phyloP scores from a whole-genome alignment of 2,113 vertebrate species.

The Boulengeromyrus knoepffleri region DNA sequence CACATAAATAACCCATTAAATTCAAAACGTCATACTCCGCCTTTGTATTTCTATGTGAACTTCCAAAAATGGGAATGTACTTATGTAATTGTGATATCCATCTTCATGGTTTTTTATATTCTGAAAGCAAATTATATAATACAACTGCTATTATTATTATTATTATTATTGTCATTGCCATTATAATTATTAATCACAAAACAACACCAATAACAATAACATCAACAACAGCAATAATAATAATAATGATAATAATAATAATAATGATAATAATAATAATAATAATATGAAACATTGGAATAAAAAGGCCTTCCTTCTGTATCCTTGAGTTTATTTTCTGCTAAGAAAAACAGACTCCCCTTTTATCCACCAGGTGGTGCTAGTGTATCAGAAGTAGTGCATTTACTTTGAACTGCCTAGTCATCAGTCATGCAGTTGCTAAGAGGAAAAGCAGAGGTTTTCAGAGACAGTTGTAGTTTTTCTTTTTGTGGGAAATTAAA shows the following conservation, averaged over 20 bases:
- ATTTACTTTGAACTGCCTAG: conserved; percentile 45
- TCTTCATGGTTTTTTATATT: conserved; percentile 49
- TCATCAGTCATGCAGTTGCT: conserved; percentile 43
- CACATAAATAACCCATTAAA: conserved; percentile 48
- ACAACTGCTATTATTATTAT: background rate
- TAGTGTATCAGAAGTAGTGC: conserved; percentile 48
- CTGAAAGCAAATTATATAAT: background rate
- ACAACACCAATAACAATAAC: background rate
- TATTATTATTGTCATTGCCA: conserved; percentile 8
- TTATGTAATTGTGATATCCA: conserved; percentile 27
- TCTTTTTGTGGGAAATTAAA: conserved; percentile 41
- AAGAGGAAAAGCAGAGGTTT: conserved; percentile 45
- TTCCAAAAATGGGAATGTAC: conserved; percentile 57
- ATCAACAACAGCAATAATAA: conserved; percentile 7
- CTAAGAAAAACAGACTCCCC: conserved; percentile 35
- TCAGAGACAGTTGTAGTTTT: conserved; percentile 31
- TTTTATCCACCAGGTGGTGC: conserved; percentile 50
- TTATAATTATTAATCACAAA: conserved; percentile 8
- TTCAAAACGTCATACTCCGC: conserved; percentile 48
- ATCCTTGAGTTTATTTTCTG: conserved; percentile 40
- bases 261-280: background rate
- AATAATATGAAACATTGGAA: conserved; percentile 1
- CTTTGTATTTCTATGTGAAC: conserved; percentile 41
- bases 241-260: background rate
- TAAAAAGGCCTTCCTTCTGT: conserved; percentile 26